Conservation (phyloP, 2,113 vertebrate genomes). For the Perognathus longimembris region DNA sequence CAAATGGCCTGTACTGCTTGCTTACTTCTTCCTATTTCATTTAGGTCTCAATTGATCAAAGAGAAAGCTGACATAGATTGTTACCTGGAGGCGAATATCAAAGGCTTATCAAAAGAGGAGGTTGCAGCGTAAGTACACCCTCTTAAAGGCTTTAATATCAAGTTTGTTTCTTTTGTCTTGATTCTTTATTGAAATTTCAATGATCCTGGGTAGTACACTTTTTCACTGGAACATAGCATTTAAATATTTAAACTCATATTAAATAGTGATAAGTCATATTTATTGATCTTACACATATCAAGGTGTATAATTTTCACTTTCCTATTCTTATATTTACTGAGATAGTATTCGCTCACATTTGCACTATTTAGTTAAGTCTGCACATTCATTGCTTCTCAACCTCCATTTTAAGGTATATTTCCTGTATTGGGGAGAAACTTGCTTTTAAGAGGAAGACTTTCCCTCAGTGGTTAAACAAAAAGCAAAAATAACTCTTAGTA, state of each 20-base stretch:
- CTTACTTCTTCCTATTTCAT: conserved; percentile 86
- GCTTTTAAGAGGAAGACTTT: conserved; percentile 46
- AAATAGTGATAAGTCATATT: conserved; percentile 87
- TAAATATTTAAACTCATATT: conserved; percentile 89
- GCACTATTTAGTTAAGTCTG: conserved; percentile 73
- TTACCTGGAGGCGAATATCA: conserved; percentile 88
- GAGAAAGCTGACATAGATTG: conserved; percentile 88
- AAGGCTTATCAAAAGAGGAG: conserved; percentile 90
- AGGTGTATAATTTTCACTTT: conserved; percentile 83
- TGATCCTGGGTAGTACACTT: conserved; percentile 81
- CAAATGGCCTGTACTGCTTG: conserved; percentile 72
- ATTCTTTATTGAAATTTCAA: conserved; percentile 85
- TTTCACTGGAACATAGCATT: conserved; percentile 83
- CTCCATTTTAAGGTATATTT: conserved; percentile 60
- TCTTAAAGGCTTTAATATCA: conserved; percentile 84
- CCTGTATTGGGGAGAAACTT: not conserved
- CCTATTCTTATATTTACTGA: conserved; percentile 85
- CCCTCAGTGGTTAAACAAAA: conserved; percentile 33
- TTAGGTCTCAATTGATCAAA: conserved; percentile 90
- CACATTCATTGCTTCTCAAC: conserved; percentile 80
- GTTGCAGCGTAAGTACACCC: conserved; percentile 88
- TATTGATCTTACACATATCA: conserved; percentile 86
- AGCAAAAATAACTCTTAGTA: not conserved
- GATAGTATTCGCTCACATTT: conserved; percentile 73
- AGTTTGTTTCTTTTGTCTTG: conserved; percentile 88